A percentile compares a stretch with the other conserved stretches of the same genome.
Evolutionary conservation across 2,797 vertebrate species (phyloP).

Genomic region (Tenualosa thibaudeaui): DNA sequence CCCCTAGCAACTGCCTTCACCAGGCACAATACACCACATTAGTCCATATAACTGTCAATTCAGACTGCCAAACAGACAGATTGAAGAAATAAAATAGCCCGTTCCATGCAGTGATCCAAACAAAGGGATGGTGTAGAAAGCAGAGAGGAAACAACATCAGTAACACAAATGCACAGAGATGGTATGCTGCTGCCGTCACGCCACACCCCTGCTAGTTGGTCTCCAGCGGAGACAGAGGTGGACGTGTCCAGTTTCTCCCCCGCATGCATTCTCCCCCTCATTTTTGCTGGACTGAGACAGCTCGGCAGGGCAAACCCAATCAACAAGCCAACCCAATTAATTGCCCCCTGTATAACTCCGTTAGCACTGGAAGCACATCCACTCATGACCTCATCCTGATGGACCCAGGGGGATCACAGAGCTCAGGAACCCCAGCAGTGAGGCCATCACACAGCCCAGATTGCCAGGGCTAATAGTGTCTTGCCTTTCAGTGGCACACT

Average conservation of each 20-base stretch:
- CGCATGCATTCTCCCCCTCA: background rate
- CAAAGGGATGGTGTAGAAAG: background rate
- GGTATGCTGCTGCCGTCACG: too few relatives aligned
- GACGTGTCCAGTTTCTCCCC: conserved; percentile 34
- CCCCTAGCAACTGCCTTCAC: background rate
- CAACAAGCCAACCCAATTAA: conserved; percentile 39
- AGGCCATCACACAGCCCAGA: background rate
- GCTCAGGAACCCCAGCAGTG: background rate
- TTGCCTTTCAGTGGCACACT: background rate
- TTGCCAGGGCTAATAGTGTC: background rate
- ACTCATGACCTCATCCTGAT: conserved; percentile 33
- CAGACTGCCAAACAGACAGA: background rate
- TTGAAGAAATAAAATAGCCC: background rate
- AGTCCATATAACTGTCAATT: background rate
- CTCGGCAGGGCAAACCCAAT: conserved; percentile 39
- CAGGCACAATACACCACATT: conserved; percentile 9
- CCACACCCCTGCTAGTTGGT: background rate
- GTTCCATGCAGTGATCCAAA: background rate
- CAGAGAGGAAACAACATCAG: background rate
- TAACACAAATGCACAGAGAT: background rate
- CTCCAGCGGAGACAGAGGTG: background rate
- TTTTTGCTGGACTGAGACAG: conserved; percentile 18
- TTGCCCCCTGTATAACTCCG: conserved; percentile 39
- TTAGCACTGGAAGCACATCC: conserved; percentile 27
- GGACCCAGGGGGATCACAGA: conserved; percentile 34